Evolutionary conservation across 1,140 invertebrate species (phyloP), one percentile per base, ranked within the genome.

Genomic region (Philaenus spumarius): DNA sequence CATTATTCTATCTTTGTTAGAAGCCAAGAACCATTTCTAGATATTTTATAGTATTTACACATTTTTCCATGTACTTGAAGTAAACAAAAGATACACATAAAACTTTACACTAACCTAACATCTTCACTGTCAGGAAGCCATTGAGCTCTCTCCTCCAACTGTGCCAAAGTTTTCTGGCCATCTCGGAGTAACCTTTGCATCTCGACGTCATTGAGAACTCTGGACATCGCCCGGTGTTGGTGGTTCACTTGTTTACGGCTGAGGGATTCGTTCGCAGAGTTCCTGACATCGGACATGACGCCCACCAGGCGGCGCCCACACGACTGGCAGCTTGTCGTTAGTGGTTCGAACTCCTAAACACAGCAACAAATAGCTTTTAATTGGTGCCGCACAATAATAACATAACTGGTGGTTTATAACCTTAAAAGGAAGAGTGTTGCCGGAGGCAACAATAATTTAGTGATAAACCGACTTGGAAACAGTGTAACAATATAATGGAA

Each of bases 211-310:
- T 77, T 73, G 30, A 81, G 71, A 35, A 77, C 77, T 54, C 70
- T 70, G 4, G 69, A 62, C 11, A 76, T 58, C 64, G 71, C 69
- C 35, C 73, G 71, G 70, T 78, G 78, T 64, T 80, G 78, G 39
- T 75, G 73, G 64, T 77, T 77, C 11, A 79, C 68, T 58, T 79
- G 78, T 26, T 76, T 71, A 48, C 77, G 35, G 34, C 39, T 55
- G n/a, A 59, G 34, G 7, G 55, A 52, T 14, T 40, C 43, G 17
- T 62, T 54, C 11, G 78, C 76, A 39, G 76, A 72, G 30, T 71
- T 69, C 60, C 78, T 70, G 60, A 81, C 70, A 58, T 79, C 77
- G 26, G 72, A 73, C 64, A 81, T 67, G 11, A 75, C 74, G n/a
- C 69, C 64, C 20, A 79, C 72, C 14, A 81, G 66, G 12, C 71